These are phyloP conservation scores for Brienomyrus brachyistius DNA, from an alignment of 2,113 vertebrate genomes.

Conservation along the genomic window DNA sequence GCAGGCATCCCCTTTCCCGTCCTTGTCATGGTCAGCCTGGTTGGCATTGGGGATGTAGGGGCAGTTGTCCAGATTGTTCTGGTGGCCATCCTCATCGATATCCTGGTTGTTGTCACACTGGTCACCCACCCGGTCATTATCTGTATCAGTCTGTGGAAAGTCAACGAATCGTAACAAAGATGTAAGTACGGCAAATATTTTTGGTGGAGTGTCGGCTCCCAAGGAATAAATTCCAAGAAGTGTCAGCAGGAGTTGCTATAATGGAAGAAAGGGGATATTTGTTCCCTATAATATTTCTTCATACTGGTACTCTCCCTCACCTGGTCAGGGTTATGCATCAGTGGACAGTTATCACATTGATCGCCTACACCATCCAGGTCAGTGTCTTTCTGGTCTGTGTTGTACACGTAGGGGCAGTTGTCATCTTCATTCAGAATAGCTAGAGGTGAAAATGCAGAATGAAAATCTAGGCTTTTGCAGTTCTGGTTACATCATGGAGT, in stretches of 20 bases:
- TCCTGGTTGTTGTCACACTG: constrained; percentile 94
- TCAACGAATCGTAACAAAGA: neutral
- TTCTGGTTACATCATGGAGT: neutral
- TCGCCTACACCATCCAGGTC: constrained; percentile 92
- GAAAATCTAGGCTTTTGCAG: neutral
- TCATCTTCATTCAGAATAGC: constrained; percentile 88
- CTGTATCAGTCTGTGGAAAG: constrained; percentile 68
- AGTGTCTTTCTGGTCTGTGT: constrained; percentile 88
- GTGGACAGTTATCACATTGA: constrained; percentile 92
- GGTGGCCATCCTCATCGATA: constrained; percentile 92
- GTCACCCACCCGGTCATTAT: constrained; percentile 92
- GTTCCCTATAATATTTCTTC: neutral
- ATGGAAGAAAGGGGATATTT: neutral
- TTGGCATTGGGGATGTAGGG: constrained; percentile 90
- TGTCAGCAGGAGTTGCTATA: neutral
- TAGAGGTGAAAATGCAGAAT: constrained; percentile 34
- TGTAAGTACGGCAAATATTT: neutral
- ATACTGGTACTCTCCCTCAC: constrained; percentile 41
- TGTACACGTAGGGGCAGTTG: constrained; percentile 93
- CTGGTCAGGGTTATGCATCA: constrained; percentile 90
- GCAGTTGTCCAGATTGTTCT: constrained; percentile 97
- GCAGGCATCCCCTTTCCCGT: constrained; percentile 89
- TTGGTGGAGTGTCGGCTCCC: neutral
- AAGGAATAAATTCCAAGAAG: neutral
- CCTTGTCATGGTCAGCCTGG: constrained; percentile 90